Evolutionary conservation across 2,113 vertebrate species (phyloP).

Genomic region (Myiagra hebetior): DNA sequence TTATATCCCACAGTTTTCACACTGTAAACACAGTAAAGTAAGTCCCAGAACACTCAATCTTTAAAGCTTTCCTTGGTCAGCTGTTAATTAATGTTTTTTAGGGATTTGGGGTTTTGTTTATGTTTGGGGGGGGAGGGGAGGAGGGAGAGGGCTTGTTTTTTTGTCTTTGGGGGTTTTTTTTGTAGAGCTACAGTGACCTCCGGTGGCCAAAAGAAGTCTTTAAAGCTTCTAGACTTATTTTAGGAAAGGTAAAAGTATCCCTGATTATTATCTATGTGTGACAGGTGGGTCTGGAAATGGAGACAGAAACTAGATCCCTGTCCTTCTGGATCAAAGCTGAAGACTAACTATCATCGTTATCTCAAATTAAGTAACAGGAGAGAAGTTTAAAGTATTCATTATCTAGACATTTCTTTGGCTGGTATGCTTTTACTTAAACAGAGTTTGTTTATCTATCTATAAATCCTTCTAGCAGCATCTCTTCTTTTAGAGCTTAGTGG

Average conservation of each 20-base stretch:
- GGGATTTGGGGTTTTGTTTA: background rate
- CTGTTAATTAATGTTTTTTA: background rate
- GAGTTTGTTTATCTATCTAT: background rate
- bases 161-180: background rate
- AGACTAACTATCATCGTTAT: background rate
- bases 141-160: rapidly evolving
- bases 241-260: background rate
- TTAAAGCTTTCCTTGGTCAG: background rate
- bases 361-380: background rate
- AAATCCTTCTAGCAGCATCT: background rate
- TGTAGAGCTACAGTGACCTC: constrained; percentile 57
- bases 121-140: background rate
- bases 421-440: constrained; percentile 3
- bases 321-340: background rate
- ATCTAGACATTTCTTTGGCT: background rate
- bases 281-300: constrained; percentile 11
- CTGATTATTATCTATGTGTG: background rate
- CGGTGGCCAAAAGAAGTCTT: background rate
- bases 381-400: background rate
- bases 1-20: constrained; percentile 30
- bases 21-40: constrained; percentile 31
- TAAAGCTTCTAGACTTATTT: background rate
- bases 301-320: background rate
- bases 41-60: background rate
- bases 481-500: background rate